Conservation (phyloP, 2,797 vertebrate genomes). For the Mus caroli region DNA sequence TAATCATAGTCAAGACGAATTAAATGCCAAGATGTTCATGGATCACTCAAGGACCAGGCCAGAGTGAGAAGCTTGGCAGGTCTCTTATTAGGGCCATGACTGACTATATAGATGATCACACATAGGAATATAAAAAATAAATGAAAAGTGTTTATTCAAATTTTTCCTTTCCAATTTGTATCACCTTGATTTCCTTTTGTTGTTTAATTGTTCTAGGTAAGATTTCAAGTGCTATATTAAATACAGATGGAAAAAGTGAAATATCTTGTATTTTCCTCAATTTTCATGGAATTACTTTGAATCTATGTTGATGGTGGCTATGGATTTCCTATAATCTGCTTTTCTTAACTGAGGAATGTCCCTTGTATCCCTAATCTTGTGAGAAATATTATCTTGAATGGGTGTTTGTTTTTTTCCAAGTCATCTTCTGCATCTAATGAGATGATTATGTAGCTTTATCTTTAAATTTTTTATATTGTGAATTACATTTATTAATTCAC, state of each 20-base stretch:
- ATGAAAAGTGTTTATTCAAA: background rate
- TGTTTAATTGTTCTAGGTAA: background rate
- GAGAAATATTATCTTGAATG: background rate
- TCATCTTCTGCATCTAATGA: background rate
- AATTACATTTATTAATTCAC: background rate
- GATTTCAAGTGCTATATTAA: background rate
- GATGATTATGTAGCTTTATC: background rate
- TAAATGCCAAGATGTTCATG: constrained; percentile 1
- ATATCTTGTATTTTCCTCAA: background rate
- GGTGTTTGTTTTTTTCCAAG: background rate
- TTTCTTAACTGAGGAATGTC: background rate
- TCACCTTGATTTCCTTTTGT: background rate
- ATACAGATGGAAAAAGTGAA: no score
- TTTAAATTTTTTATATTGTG: background rate
- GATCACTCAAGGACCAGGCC: background rate
- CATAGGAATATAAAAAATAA: background rate
- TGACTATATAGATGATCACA: constrained; percentile 32
- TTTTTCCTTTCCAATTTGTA: background rate
- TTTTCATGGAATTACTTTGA: background rate
- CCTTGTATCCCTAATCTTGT: background rate
- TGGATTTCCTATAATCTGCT: background rate
- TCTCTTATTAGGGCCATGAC: constrained; percentile 26
- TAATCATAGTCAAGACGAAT: constrained; percentile 47
- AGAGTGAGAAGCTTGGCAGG: background rate
- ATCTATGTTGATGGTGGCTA: background rate